Base-by-base conservation (phyloP, 2,888 invertebrate genomes). In the Stenichneumon culpator region DNA sequence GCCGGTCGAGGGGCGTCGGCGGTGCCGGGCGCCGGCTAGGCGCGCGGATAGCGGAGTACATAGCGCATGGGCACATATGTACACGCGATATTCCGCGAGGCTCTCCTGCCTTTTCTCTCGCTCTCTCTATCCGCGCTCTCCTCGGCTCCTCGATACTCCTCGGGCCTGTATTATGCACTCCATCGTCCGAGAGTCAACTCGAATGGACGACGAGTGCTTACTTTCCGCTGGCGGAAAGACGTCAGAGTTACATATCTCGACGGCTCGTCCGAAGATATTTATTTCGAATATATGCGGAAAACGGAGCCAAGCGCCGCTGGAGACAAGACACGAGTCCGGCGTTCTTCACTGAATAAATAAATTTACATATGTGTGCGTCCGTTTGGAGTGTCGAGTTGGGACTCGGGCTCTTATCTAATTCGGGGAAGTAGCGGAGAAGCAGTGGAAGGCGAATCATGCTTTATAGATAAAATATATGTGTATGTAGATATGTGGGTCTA, bases 11-110 rank as follows among this genome's bases (percentile, higher is more conserved):
- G 77, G 68, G n/a, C 82, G 63, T 57, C 50, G 63, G 82, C 69
- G 82, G 88, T 69, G 86, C 75, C 87, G 88, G 91, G 91, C 91
- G 91, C 91, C 91, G 88, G 90, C 87, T 88, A 89, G 91, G 86
- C 91, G 91, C 90, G 88, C 89, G 91, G 87, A 90, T 89, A 91
- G 79, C 83, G 79, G 78, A 79, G 75, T 85, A 83, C 82, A 77
- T 86, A 81, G 81, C 84, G 81, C 77, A 84, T 70, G 77, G 70
- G 77, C 84, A 77, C 72, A 77, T 77, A 67, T 84, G 82, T 81
- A 81, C 84, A 73, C 84, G 84, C 77, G 81, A 73, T 50, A 25
- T 75, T 75, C 60, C 28, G 32, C 72, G 73, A 6, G 54, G 22
- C 25, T 19, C 54, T 32, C 65, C 32, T 14, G 22, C 73, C 75